Conservation (phyloP, 2,888 invertebrate genomes). For the Brachypterus glaber region DNA sequence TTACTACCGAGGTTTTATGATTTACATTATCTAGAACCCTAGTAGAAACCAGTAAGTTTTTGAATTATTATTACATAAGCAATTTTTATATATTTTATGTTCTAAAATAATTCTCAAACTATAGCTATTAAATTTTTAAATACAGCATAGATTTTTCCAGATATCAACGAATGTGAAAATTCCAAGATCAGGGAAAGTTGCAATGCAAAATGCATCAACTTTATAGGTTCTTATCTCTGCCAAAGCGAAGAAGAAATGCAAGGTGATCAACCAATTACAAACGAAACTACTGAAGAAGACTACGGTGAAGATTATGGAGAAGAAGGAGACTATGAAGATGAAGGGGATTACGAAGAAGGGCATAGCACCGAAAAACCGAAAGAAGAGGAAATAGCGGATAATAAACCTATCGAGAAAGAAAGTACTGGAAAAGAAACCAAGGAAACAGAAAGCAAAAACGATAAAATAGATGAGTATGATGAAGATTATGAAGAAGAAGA, state of each 20-base stretch:
- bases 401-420: too few relatives aligned
- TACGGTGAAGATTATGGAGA: conserved; percentile 23
- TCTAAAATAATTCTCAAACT: not conserved
- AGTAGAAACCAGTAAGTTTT: too few relatives aligned
- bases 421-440: too few relatives aligned
- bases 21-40: too few relatives aligned
- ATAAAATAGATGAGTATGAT: conserved; percentile 9
- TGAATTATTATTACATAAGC: not conserved
- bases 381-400: not conserved
- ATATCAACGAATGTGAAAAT: conserved; percentile 57
- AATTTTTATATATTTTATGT: not conserved
- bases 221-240: conserved; percentile 52
- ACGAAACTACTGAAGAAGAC: conserved; percentile 17
- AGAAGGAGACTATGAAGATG: conserved; percentile 15
- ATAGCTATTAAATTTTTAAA: conserved; percentile 8
- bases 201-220: conserved; percentile 51
- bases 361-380: not conserved
- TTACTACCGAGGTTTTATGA: too few relatives aligned
- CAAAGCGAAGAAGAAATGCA: conserved; percentile 3
- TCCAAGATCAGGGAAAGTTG: conserved; percentile 38
- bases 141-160: conserved; percentile 32
- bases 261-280: conserved; percentile 5
- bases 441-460: conserved; percentile 1
- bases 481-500: conserved; percentile 12
- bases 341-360: conserved; percentile 8